phyloP scores from a whole-genome alignment of 2,797 vertebrate genomes.

The Lutjanus campechanus region DNA sequence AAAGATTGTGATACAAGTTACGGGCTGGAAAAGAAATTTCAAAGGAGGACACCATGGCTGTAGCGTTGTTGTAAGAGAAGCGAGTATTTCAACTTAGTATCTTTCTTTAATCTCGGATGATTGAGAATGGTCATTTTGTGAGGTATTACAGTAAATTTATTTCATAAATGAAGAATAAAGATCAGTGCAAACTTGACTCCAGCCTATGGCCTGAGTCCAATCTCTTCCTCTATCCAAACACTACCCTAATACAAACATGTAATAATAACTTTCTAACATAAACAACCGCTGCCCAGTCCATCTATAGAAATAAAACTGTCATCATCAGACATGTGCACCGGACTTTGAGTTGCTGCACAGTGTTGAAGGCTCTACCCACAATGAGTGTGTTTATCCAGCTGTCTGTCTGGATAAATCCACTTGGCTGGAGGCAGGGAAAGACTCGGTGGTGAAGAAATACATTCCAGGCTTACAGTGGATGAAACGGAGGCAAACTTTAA shows the following conservation, averaged over 20 bases:
- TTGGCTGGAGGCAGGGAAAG: conserved; percentile 65
- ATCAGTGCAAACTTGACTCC: conserved; percentile 8
- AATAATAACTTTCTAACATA: conserved; percentile 39
- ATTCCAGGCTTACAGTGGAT: conserved; percentile 47
- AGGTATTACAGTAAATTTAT: too few species aligned
- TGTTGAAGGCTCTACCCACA: conserved; percentile 56
- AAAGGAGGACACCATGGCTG: too few species aligned
- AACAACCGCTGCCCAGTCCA: conserved; percentile 21
- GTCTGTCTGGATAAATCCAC: conserved; percentile 76
- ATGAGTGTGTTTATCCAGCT: conserved; percentile 78
- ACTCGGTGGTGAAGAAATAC: conserved; percentile 40
- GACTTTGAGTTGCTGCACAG: conserved; percentile 45
- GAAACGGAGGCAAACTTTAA: conserved; percentile 51
- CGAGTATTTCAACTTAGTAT: too few species aligned
- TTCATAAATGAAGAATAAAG: not conserved
- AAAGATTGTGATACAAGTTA: too few species aligned
- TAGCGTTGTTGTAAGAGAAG: too few species aligned
- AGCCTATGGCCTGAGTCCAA: conserved; percentile 13
- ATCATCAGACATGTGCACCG: conserved; percentile 38
- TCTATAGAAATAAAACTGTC: conserved; percentile 60
- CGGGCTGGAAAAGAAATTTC: too few species aligned
- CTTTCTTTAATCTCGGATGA: too few species aligned
- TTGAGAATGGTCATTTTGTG: too few species aligned
- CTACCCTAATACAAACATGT: conserved; percentile 31
- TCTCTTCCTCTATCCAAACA: conserved; percentile 35